phyloP scores from a whole-genome alignment of 53 echinoderm and acorn worm genomes.

The Astropecten irregularis region DNA sequence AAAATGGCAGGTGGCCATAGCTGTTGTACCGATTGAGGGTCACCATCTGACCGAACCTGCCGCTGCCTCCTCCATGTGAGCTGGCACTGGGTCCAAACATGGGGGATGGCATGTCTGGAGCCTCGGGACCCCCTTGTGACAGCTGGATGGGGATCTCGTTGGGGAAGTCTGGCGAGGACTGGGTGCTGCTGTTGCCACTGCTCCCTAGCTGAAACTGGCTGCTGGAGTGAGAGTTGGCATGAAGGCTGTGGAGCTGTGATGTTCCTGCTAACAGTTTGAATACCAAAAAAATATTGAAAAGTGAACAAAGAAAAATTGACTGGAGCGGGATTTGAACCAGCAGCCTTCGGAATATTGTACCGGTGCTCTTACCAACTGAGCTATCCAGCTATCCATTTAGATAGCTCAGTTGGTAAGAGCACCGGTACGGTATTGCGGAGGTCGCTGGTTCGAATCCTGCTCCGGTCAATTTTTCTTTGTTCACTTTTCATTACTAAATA shows the following conservation, averaged over 20 bases:
- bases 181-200: neutral
- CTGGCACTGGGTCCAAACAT: neutral
- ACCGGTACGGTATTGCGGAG: too few species aligned
- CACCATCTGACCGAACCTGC: neutral
- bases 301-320: too few species aligned
- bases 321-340: too few species aligned
- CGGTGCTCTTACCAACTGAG: too few species aligned
- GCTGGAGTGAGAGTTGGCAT: conserved; percentile 4
- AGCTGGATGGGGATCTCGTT: conserved; percentile 1
- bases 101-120: neutral
- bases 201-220: conserved; percentile 17
- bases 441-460: too few species aligned
- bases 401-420: too few species aligned
- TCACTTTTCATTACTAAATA: too few species aligned
- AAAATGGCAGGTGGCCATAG: conserved; percentile 11
- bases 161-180: neutral
- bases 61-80: neutral
- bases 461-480: too few species aligned
- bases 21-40: neutral
- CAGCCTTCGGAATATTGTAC: too few species aligned
- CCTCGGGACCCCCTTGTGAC: neutral
- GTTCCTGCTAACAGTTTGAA: conserved; percentile 2
- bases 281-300: too few species aligned
- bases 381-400: too few species aligned
- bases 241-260: neutral